Percentiles rank a stretch among this genome's conserved stretches.
These are phyloP conservation scores for Bursaphelenchus mucronatus DNA, from an alignment of 1,140 invertebrate genomes.

Conservation along the genomic window DNA sequence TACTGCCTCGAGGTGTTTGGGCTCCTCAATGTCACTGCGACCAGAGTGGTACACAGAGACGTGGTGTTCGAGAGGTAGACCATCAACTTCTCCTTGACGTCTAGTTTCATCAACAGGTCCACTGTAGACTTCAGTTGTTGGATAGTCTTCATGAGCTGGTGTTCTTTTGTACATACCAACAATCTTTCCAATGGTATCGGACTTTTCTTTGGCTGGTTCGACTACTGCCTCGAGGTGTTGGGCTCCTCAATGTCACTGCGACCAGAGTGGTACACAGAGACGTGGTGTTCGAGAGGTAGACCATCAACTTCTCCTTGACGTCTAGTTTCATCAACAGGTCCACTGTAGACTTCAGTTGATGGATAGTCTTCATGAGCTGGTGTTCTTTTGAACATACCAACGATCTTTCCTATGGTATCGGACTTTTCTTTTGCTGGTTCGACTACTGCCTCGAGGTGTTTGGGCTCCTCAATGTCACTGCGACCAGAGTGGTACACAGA, in stretches of 20 bases:
- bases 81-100: not conserved
- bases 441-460: too few relatives aligned
- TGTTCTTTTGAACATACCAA: too few relatives aligned
- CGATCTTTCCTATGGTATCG: too few relatives aligned
- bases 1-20: too few relatives aligned
- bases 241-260: not conserved
- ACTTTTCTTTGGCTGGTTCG: conserved; percentile 17
- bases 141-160: conserved; percentile 19
- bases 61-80: not conserved
- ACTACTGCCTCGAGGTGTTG: too few relatives aligned
- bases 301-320: not conserved
- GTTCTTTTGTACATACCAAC: conserved; percentile 10
- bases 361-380: not conserved
- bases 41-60: not conserved
- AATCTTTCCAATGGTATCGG: conserved; percentile 5
- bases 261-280: conserved; percentile 8
- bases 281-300: conserved; percentile 1
- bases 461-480: too few relatives aligned
- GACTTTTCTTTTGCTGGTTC: too few relatives aligned
- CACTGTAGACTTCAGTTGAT: not conserved
- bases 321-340: conserved; percentile 14
- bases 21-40: too few relatives aligned
- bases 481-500: too few relatives aligned
- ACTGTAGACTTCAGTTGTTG: not conserved
- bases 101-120: conserved; percentile 4